Percentiles rank a stretch among this genome's conserved stretches.
Evolutionary conservation across 2,113 vertebrate species (phyloP).

Genomic region (Sardina pilchardus): DNA sequence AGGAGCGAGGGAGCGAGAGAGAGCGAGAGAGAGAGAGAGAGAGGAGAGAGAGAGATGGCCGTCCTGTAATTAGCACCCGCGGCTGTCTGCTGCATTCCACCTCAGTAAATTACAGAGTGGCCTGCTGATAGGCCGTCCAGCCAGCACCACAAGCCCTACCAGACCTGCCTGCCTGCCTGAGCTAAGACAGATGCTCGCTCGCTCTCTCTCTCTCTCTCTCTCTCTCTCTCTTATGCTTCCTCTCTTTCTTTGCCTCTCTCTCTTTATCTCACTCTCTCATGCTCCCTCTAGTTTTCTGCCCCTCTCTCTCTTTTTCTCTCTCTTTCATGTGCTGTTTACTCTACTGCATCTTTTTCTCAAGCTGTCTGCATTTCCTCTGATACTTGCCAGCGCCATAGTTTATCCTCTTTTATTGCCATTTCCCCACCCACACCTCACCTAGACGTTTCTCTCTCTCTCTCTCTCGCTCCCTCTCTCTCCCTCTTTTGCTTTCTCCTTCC

Average conservation of each 20-base stretch:
- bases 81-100: conserved; percentile 64
- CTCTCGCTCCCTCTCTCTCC: background rate
- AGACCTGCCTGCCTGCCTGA: conserved; percentile 45
- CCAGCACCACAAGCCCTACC: conserved; percentile 41
- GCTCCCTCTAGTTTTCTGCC: background rate
- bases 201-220: background rate
- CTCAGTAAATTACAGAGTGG: conserved; percentile 63
- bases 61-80: conserved; percentile 62
- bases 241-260: conserved; percentile 22
- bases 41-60: conserved; percentile 46
- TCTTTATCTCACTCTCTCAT: background rate
- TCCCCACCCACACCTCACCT: background rate
- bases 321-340: conserved; percentile 6
- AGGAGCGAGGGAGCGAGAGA: conserved; percentile 42
- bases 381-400: background rate
- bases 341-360: background rate
- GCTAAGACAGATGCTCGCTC: conserved; percentile 29
- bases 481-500: background rate
- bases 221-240: conserved; percentile 2
- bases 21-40: conserved; percentile 40
- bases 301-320: background rate
- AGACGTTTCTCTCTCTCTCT: background rate
- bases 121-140: conserved; percentile 42
- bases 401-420: background rate
- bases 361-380: conserved; percentile 22